phyloP scores from a whole-genome alignment of 2,888 invertebrate genomes.

The Stenodema calcarata region DNA sequence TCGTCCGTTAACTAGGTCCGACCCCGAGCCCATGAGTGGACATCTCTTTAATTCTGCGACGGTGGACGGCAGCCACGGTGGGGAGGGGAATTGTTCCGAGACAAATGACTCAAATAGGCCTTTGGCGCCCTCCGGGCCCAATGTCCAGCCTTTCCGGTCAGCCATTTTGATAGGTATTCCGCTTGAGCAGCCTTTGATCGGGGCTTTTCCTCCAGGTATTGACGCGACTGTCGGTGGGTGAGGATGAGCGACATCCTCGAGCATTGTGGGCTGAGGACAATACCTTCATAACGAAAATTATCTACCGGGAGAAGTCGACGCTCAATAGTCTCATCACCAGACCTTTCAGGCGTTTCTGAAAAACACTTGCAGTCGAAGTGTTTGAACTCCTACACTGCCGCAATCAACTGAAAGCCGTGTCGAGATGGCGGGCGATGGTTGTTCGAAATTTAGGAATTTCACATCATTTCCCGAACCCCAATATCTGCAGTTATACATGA shows the following conservation, averaged over 20 bases:
- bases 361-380: too few relatives aligned
- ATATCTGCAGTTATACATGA: too few relatives aligned
- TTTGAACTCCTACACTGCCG: too few relatives aligned
- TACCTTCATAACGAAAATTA: background rate
- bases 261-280: background rate
- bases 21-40: background rate
- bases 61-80: background rate
- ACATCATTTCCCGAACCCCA: too few relatives aligned
- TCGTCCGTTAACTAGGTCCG: slow-evolving; percentile 35
- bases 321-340: background rate
- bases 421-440: too few relatives aligned
- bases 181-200: background rate
- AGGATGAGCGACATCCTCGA: background rate
- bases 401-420: too few relatives aligned
- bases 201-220: background rate
- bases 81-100: slow-evolving; percentile 12
- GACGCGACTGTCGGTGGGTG: background rate
- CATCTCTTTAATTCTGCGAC: slow-evolving; percentile 18
- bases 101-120: slow-evolving; percentile 26
- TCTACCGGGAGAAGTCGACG: background rate
- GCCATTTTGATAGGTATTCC: background rate
- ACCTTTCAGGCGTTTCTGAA: too few relatives aligned
- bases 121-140: background rate
- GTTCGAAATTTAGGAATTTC: too few relatives aligned
- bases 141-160: background rate